These are phyloP conservation scores for Enteromius trimaculatus DNA, from an alignment of 2,797 vertebrate genomes.

Conservation along the genomic window DNA sequence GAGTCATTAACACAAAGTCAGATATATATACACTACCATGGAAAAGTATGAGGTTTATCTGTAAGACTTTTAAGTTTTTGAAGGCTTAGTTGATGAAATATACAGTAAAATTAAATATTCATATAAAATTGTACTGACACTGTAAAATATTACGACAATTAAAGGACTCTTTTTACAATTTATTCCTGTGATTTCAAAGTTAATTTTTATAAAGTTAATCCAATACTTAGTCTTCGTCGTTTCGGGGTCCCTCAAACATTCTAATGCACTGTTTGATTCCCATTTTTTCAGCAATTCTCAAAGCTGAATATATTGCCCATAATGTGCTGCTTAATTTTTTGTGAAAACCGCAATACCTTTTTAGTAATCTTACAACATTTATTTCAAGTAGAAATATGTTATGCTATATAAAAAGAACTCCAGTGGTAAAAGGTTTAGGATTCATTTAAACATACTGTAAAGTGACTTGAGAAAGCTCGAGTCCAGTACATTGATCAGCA, in stretches of 20 bases:
- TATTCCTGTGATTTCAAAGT: background rate
- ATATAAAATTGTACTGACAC: too few relatives aligned
- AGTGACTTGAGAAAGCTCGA: constrained; percentile 78
- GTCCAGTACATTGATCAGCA: constrained; percentile 84
- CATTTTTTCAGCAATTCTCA: too few relatives aligned
- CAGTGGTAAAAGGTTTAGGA: background rate
- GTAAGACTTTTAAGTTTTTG: background rate
- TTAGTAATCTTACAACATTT: too few relatives aligned
- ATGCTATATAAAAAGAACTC: too few relatives aligned
- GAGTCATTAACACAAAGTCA: background rate
- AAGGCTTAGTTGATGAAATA: background rate
- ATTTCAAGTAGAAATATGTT: background rate
- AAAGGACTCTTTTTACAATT: background rate
- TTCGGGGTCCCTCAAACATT: background rate
- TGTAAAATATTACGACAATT: too few relatives aligned
- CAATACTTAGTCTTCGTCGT: background rate
- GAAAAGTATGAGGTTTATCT: background rate
- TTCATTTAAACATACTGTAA: constrained; percentile 76
- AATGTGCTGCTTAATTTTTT: too few relatives aligned
- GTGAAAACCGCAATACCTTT: too few relatives aligned
- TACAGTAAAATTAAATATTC: background rate
- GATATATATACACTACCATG: background rate
- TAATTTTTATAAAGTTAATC: too few relatives aligned
- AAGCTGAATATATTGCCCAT: too few relatives aligned
- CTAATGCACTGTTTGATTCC: background rate